These are phyloP conservation scores for Andrena minutula DNA, from an alignment of 2,888 invertebrate genomes.

Conservation along the genomic window DNA sequence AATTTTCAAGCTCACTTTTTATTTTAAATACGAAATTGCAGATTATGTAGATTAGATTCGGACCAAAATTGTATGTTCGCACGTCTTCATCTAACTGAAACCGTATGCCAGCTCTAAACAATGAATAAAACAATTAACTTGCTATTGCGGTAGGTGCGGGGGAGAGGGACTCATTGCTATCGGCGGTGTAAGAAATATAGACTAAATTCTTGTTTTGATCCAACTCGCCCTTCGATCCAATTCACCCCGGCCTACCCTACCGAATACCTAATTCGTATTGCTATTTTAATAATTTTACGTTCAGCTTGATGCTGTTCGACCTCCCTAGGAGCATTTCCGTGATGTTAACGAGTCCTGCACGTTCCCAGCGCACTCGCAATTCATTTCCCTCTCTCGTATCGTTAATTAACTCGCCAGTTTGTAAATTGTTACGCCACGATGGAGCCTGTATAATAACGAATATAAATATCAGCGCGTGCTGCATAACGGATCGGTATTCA, in stretches of 20 bases:
- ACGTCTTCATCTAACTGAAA: not conserved
- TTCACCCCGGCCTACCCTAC: no score
- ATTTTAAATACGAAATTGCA: no score
- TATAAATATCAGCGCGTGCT: not conserved
- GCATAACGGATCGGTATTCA: slow-evolving; percentile 1
- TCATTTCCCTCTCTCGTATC: not conserved
- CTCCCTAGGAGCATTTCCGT: not conserved
- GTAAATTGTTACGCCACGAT: slow-evolving; percentile 9
- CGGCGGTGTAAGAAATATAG: no score
- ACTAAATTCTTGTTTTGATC: no score
- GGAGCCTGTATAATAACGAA: not conserved
- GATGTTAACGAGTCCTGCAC: not conserved
- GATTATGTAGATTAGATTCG: no score
- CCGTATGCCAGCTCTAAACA: no score
- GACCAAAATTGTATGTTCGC: not conserved
- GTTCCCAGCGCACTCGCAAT: not conserved
- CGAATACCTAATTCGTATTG: not conserved
- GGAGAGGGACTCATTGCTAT: no score
- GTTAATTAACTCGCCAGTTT: slow-evolving; percentile 7
- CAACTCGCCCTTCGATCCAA: no score
- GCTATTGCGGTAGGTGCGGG: no score
- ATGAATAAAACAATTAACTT: no score
- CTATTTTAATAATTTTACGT: not conserved
- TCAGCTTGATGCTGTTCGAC: not conserved
- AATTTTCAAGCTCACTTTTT: no score